Evolutionary conservation across 92 coral and sea anemone genomes (phyloP), one percentile per base, ranked within the genome.

Genomic region (Siderastrea siderea): DNA sequence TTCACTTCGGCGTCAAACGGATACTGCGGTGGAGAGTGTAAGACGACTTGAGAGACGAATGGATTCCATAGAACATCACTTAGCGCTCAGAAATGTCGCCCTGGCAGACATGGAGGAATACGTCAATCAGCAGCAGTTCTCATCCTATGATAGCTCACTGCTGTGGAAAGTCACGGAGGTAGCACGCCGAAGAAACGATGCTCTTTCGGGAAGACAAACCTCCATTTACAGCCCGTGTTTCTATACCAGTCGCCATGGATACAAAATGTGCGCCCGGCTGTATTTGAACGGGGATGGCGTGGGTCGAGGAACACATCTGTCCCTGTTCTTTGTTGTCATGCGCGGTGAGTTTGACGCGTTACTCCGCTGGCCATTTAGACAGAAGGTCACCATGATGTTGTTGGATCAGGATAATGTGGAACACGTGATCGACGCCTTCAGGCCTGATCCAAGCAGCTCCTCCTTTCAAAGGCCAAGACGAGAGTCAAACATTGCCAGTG

Each of bases 391-490:
- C 51, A 68, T 91, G 83, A 94, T 91, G 89, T 38, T 93, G 74
- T 47, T 93, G 75, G 98, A 96, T 81, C 99, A 96, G 53, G 93
- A 86, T 62, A 90, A 95, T 58, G 86, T 87, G 49, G 97, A 94
- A 72, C 99, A 96, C 79, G 91, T 96, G 72, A 85, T 96, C 53
- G 99, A 96, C 58, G 95, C 98, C 67, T 96, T 96, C 87, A 87
- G 95, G 19, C 99, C 99, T 6, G 99, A 96, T 78, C 99, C 97
- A 9, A 88, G 84, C 79, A 96, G 98, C 92, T 92, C 99, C 13
- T 92, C 96, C 9, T 96, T 96, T 85, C 99, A 96, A 55, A 88
- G 91, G 65, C 99, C 99, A 43, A 70, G 91, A 45, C 84, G 90
- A 64, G 92, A 96, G 71, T 90, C 95, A 93, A 96, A 96, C 80